Percentiles rank a stretch among this genome's conserved stretches.
phyloP scores from a whole-genome alignment of 2,113 vertebrate species.

The Oophaga pumilio region DNA sequence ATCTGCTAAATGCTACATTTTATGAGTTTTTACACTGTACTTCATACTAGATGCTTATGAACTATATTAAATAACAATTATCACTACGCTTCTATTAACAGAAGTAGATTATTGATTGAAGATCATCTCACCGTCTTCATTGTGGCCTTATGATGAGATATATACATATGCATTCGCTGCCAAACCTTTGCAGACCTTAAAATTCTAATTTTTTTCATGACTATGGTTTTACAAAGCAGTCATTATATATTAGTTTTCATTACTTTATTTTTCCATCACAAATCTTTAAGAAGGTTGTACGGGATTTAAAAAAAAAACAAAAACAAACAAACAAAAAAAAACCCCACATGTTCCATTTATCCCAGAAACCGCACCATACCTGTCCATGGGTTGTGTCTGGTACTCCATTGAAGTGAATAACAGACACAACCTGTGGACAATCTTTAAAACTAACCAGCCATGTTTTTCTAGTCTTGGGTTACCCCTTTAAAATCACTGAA shows the following conservation, averaged over 20 bases:
- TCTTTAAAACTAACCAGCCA: not conserved
- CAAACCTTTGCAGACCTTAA: not conserved
- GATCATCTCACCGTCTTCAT: not conserved
- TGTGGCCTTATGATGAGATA: not conserved
- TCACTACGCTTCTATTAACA: not conserved
- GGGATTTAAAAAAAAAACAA: too few species aligned
- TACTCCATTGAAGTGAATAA: not conserved
- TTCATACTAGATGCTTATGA: not conserved
- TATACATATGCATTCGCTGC: not conserved
- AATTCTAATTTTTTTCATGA: not conserved
- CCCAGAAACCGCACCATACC: not conserved
- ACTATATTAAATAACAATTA: not conserved
- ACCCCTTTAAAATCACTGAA: not conserved
- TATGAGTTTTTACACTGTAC: not conserved
- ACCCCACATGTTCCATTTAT: not conserved
- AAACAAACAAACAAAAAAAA: too few species aligned
- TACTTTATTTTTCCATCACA: not conserved
- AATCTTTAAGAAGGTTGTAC: too few species aligned
- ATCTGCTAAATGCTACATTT: too few species aligned
- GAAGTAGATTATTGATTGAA: not conserved
- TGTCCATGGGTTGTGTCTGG: not conserved
- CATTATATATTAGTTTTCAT: not conserved
- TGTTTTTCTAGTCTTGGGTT: not conserved
- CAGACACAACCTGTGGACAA: not conserved
- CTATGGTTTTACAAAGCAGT: not conserved